Evolutionary conservation across 2,797 vertebrate species (phyloP).

Genomic region (Denticeps clupeoides): DNA sequence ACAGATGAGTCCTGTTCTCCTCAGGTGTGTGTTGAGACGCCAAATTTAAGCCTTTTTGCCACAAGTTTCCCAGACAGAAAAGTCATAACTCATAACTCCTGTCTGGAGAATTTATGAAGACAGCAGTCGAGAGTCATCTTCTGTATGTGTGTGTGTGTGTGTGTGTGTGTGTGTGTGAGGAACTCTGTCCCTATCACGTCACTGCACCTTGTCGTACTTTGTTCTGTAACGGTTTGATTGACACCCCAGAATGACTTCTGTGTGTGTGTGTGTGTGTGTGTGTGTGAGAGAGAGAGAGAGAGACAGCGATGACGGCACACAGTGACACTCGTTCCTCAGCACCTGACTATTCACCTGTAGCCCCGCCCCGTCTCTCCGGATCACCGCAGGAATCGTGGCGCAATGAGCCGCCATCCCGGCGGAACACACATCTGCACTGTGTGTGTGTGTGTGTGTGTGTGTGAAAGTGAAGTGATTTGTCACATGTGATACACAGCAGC

Average conservation of each 20-base stretch:
- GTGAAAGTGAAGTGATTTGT: no score
- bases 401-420: conserved; percentile 36
- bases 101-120: conserved; percentile 50
- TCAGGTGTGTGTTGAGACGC: no score
- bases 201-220: no score
- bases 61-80: conserved; percentile 6
- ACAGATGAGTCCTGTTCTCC: no score
- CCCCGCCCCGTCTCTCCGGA: conserved; percentile 5
- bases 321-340: conserved; percentile 38
- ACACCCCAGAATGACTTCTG: conserved; percentile 25
- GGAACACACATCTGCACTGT: conserved; percentile 36
- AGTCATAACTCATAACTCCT: conserved; percentile 18
- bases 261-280: not conserved
- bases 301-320: conserved; percentile 28
- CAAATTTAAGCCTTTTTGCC: conserved; percentile 28
- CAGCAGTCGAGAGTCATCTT: no score
- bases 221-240: conserved; percentile 24
- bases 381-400: no score
- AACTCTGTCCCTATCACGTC: no score
- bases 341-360: conserved; percentile 50
- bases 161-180: not conserved
- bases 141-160: not conserved
- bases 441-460: conserved; percentile 14
- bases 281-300: not conserved
- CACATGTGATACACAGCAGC: no score